These are phyloP conservation scores for Eumacrocentrus americanus DNA, from an alignment of 2,888 invertebrate species.

Conservation along the genomic window DNA sequence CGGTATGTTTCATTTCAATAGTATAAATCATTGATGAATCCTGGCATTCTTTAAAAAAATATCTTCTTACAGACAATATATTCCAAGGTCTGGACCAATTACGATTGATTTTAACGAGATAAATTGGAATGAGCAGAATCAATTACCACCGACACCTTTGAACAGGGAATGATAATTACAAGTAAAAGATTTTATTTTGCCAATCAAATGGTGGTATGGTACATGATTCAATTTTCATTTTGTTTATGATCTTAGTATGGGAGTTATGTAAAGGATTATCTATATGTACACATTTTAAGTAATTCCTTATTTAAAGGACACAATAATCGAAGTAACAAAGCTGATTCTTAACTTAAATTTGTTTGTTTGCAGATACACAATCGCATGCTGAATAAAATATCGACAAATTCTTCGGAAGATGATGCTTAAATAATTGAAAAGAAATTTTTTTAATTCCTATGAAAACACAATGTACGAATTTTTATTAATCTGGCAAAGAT, in stretches of 20 bases:
- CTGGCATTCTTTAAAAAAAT: too few species aligned
- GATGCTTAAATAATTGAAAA: too few species aligned
- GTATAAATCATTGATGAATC: too few species aligned
- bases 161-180: conserved; percentile 36
- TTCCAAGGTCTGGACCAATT: conserved; percentile 68
- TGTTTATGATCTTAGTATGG: background rate
- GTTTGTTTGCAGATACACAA: too few species aligned
- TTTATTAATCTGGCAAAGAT: background rate
- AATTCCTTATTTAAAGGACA: background rate
- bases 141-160: conserved; percentile 60
- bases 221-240: background rate
- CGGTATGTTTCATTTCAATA: conserved; percentile 60
- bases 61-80: conserved; percentile 71
- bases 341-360: too few species aligned
- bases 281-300: background rate
- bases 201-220: background rate
- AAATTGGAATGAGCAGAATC: conserved; percentile 66
- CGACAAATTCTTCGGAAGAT: too few species aligned
- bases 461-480: background rate
- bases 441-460: too few species aligned
- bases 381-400: too few species aligned
- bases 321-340: background rate
- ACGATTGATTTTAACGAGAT: conserved; percentile 73
- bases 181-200: conserved; percentile 7
- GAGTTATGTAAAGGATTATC: background rate